Conservation (phyloP, 1,140 invertebrate species). For the Apis florea region DNA sequence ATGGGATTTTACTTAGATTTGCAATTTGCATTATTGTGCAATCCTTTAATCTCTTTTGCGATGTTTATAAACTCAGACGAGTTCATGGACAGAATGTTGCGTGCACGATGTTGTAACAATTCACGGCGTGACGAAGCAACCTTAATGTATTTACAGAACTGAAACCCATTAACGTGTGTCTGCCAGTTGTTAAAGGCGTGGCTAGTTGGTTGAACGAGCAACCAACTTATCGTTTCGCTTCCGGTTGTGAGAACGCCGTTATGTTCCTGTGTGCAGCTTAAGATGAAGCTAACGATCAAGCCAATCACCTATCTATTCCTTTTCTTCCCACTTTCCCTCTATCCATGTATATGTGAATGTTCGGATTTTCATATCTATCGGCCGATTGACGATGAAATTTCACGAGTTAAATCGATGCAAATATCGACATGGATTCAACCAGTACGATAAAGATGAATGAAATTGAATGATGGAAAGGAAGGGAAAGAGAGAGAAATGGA, state of each 20-base stretch:
- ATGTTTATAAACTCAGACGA: slow-evolving; percentile 2
- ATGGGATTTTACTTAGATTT: no score
- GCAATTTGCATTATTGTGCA: no score
- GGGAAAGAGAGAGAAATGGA: not conserved
- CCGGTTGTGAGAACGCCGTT: slow-evolving; percentile 59
- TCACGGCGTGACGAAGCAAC: slow-evolving; percentile 61
- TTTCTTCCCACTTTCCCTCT: not conserved
- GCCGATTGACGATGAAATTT: slow-evolving; percentile 45
- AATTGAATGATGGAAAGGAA: not conserved
- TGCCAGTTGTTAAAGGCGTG: slow-evolving; percentile 65
- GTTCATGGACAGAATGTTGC: slow-evolving; percentile 25
- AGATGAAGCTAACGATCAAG: slow-evolving; percentile 42
- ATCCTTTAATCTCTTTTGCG: not conserved
- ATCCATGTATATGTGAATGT: slow-evolving; percentile 20
- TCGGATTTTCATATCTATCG: slow-evolving; percentile 34
- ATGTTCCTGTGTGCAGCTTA: slow-evolving; percentile 28
- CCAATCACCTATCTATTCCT: not conserved
- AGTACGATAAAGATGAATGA: not conserved
- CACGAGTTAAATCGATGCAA: slow-evolving; percentile 40
- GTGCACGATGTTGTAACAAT: slow-evolving; percentile 56
- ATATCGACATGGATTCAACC: slow-evolving; percentile 24
- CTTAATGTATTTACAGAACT: slow-evolving; percentile 74
- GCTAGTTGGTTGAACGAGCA: slow-evolving; percentile 48
- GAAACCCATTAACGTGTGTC: slow-evolving; percentile 71
- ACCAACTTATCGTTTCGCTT: slow-evolving; percentile 61